Percentiles rank a stretch among this genome's conserved stretches.
phyloP scores from a whole-genome alignment of 92 coral and sea anemone species.

The Porites lobata region DNA sequence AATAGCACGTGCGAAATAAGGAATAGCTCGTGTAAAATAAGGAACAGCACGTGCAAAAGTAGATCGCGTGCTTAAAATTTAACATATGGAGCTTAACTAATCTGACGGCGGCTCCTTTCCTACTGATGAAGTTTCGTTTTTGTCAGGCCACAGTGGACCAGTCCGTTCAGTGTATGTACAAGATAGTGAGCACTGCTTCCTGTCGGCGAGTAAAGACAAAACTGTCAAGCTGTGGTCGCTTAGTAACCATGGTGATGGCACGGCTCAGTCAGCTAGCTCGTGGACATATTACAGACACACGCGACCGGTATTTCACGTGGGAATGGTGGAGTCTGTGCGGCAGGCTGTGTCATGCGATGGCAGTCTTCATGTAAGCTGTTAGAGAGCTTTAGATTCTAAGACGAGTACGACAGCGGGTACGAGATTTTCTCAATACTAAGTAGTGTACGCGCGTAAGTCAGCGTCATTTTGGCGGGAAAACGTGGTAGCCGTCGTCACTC shows the following conservation, averaged over 20 bases:
- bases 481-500: no score
- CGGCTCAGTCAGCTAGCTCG: constrained; percentile 99
- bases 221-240: constrained; percentile 99
- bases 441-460: no score
- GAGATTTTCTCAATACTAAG: no score
- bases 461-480: no score
- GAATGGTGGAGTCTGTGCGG: constrained; percentile 88
- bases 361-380: constrained; percentile 81
- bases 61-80: no score
- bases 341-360: constrained; percentile 98
- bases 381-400: not conserved
- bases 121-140: not conserved
- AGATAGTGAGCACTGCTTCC: constrained; percentile 95
- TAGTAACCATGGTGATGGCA: constrained; percentile 99
- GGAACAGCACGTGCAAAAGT: no score
- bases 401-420: no score
- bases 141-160: constrained; percentile 93
- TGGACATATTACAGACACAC: constrained; percentile 95
- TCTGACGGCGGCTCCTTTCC: not conserved
- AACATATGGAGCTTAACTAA: no score
- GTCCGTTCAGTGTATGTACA: constrained; percentile 91
- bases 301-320: constrained; percentile 92
- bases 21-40: no score
- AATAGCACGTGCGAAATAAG: no score
- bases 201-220: constrained; percentile 96